These are phyloP conservation scores for Crepidodera aurea DNA, from an alignment of 2,888 invertebrate genomes.

Conservation along the genomic window DNA sequence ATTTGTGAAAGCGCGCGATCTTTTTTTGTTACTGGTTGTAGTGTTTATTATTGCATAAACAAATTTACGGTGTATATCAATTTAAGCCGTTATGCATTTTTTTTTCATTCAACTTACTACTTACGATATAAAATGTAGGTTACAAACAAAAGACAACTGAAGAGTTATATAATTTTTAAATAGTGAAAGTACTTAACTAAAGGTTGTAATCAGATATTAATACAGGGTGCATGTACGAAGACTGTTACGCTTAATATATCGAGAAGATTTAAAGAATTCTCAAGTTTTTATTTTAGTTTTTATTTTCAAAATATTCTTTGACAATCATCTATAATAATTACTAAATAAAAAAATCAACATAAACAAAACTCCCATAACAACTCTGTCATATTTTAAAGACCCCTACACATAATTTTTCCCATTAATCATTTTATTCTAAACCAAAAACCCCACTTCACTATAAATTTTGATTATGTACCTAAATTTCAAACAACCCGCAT, in stretches of 20 bases:
- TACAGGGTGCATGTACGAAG: neutral
- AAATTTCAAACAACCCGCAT: too few relatives aligned
- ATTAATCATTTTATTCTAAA: too few relatives aligned
- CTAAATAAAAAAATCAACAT: neutral
- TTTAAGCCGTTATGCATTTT: neutral
- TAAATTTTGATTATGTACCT: too few relatives aligned
- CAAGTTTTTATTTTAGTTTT: too few relatives aligned
- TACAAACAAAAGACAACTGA: conserved; percentile 11
- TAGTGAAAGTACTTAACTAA: conserved; percentile 2
- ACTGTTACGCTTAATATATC: neutral
- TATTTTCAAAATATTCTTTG: neutral
- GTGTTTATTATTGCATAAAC: neutral
- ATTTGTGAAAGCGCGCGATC: neutral
- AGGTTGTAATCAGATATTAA: neutral
- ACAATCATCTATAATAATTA: neutral
- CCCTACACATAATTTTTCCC: too few relatives aligned
- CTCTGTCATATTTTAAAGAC: too few relatives aligned
- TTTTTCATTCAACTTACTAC: neutral
- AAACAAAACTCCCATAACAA: too few relatives aligned
- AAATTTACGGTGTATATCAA: neutral
- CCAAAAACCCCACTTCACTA: too few relatives aligned
- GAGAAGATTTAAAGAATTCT: neutral
- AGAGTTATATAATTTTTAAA: conserved; percentile 4
- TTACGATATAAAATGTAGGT: neutral
- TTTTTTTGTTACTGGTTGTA: neutral